Evolutionary conservation across 2,888 invertebrate species (phyloP).

Genomic region (Actias luna): DNA sequence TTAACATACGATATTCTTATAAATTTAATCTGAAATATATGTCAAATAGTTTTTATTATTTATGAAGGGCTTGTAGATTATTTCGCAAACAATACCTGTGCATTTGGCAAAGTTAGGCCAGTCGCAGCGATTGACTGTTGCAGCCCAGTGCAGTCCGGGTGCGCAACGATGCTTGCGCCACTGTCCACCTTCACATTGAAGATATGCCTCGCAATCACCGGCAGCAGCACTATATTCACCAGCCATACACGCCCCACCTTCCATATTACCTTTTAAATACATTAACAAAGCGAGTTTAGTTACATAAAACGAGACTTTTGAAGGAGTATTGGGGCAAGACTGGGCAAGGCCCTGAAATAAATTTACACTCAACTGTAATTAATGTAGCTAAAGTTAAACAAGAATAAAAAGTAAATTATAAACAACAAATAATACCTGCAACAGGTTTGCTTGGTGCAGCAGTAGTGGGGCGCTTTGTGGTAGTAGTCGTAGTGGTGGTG

Average conservation of each 20-base stretch:
- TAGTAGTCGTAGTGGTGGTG: conserved; percentile 48
- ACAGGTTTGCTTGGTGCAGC: conserved; percentile 33
- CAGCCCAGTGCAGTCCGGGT: conserved; percentile 91
- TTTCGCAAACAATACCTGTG: conserved; percentile 41
- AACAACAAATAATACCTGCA: conserved; percentile 29
- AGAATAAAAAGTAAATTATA: not conserved
- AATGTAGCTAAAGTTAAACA: not conserved
- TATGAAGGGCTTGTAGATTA: not conserved
- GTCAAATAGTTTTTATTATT: not conserved
- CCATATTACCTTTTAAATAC: conserved; percentile 70
- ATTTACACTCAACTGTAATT: not conserved
- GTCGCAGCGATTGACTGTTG: conserved; percentile 85
- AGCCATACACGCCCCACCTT: conserved; percentile 64
- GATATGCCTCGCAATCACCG: conserved; percentile 87
- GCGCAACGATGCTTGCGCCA: conserved; percentile 88
- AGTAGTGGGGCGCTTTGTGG: conserved; percentile 28
- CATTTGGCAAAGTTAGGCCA: conserved; percentile 91
- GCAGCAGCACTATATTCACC: conserved; percentile 83
- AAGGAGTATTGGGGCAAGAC: not conserved
- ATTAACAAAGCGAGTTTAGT: not conserved
- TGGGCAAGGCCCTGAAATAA: not conserved
- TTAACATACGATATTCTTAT: not conserved
- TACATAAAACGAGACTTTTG: not conserved
- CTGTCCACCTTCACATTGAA: conserved; percentile 88
- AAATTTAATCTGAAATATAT: no score